A percentile compares a stretch with the other conserved stretches of the same genome.
These are phyloP conservation scores for Apocheima hispidaria DNA, from an alignment of 2,888 invertebrate species.

Conservation along the genomic window DNA sequence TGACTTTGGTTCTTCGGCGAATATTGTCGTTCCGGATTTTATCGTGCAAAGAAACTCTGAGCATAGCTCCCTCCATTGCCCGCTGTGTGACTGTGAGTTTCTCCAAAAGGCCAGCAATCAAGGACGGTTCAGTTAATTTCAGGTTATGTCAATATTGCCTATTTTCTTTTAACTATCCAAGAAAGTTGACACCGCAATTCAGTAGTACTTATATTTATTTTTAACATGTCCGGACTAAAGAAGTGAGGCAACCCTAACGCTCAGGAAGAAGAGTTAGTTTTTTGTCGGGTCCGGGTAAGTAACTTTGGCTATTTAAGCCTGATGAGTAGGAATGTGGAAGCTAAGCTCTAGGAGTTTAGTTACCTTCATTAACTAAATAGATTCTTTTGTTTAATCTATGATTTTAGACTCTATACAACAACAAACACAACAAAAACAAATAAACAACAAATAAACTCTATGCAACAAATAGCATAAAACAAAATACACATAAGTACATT, in stretches of 20 bases:
- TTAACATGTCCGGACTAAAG: background rate
- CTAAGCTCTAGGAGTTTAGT: slow-evolving; percentile 27
- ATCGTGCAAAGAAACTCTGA: too few species aligned
- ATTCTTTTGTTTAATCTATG: slow-evolving; percentile 11
- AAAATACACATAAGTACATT: too few species aligned
- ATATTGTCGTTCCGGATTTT: too few species aligned
- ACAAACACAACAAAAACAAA: background rate
- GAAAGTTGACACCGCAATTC: background rate
- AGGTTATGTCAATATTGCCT: too few species aligned
- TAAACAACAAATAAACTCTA: too few species aligned
- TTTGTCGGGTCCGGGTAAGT: slow-evolving; percentile 33
- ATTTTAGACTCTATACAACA: background rate
- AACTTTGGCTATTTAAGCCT: slow-evolving; percentile 32
- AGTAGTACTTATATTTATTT: background rate
- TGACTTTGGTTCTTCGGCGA: too few species aligned
- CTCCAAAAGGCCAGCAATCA: too few species aligned
- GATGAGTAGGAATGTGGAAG: slow-evolving; percentile 37
- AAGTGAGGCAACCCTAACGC: slow-evolving; percentile 22
- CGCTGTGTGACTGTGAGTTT: too few species aligned
- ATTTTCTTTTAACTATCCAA: background rate
- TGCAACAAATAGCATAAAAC: too few species aligned
- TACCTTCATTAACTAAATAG: slow-evolving; percentile 7
- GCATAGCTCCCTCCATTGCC: too few species aligned
- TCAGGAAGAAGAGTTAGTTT: slow-evolving; percentile 34
- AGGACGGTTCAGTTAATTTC: too few species aligned